A percentile compares a stretch with the other conserved stretches of the same genome.
phyloP scores from a whole-genome alignment of 2,888 invertebrate species.

The Chironomus riparius region DNA sequence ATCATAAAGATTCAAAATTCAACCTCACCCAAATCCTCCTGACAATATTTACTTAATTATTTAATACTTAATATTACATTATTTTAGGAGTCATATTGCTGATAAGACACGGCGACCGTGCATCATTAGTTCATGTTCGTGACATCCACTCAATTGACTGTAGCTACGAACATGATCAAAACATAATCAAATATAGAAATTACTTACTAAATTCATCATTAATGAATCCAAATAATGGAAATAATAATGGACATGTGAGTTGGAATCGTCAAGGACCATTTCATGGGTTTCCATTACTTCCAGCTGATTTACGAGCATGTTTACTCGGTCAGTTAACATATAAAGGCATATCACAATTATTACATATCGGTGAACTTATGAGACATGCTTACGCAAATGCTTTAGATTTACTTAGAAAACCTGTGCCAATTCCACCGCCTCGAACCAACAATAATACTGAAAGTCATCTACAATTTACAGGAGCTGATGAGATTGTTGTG shows the following conservation, averaged over 20 bases:
- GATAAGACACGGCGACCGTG: conserved; percentile 82
- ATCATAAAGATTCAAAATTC: too few relatives aligned
- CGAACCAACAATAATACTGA: conserved; percentile 32
- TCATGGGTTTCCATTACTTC: conserved; percentile 72
- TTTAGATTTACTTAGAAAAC: conserved; percentile 37
- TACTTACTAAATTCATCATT: conserved; percentile 29
- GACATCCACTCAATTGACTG: conserved; percentile 73
- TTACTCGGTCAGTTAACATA: conserved; percentile 77
- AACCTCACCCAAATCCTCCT: too few relatives aligned
- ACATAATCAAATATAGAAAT: conserved; percentile 37
- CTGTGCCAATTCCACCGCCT: conserved; percentile 32
- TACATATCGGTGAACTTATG: conserved; percentile 65
- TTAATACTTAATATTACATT: neutral
- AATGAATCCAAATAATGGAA: conserved; percentile 30
- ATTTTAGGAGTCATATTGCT: conserved; percentile 65
- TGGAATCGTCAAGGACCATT: conserved; percentile 75
- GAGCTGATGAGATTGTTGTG: conserved; percentile 53
- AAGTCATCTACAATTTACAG: conserved; percentile 29
- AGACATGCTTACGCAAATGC: conserved; percentile 49
- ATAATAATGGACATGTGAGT: conserved; percentile 47
- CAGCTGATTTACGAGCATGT: conserved; percentile 58
- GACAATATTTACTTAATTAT: neutral
- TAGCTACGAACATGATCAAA: conserved; percentile 45
- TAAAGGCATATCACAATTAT: conserved; percentile 68
- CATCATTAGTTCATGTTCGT: conserved; percentile 73